A percentile compares a stretch with the other conserved stretches of the same genome.
These are phyloP conservation scores for Esox masquinongy DNA, from an alignment of 2,797 vertebrate species.

Conservation along the genomic window DNA sequence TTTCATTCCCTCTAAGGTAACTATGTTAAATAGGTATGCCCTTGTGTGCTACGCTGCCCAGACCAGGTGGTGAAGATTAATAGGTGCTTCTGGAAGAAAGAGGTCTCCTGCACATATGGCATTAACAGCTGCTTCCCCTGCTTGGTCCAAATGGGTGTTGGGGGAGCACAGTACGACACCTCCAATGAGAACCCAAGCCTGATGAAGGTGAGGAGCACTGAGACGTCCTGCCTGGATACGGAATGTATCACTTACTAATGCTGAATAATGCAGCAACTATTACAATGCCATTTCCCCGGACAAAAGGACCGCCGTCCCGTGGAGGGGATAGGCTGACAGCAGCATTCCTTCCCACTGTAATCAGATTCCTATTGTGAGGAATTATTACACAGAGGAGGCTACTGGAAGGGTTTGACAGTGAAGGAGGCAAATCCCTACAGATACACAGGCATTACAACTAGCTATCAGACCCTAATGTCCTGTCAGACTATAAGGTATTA, in stretches of 20 bases:
- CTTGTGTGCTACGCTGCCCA: slow-evolving; percentile 10
- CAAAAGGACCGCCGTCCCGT: neutral
- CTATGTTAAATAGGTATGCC: neutral
- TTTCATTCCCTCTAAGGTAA: neutral
- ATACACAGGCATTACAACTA: neutral
- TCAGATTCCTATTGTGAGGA: slow-evolving; percentile 10
- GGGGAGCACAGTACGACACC: slow-evolving; percentile 54
- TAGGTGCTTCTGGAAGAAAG: slow-evolving; percentile 79
- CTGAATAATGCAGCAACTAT: slow-evolving; percentile 9
- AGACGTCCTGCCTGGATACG: neutral
- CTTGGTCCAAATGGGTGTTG: slow-evolving; percentile 55
- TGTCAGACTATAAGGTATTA: neutral
- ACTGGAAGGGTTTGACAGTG: neutral
- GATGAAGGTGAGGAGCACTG: slow-evolving; percentile 69
- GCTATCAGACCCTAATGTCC: neutral
- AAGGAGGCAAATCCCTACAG: neutral
- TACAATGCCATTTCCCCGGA: slow-evolving; percentile 2
- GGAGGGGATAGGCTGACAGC: slow-evolving; percentile 1
- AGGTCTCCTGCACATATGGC: slow-evolving; percentile 46
- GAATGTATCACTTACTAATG: neutral
- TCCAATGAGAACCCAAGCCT: slow-evolving; percentile 74
- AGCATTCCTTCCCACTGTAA: slow-evolving; percentile 5
- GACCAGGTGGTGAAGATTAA: slow-evolving; percentile 71
- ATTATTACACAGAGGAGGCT: neutral
- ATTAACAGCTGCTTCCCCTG: slow-evolving; percentile 56